These are phyloP conservation scores for Aeoliscus strigatus DNA, from an alignment of 2,797 vertebrate species.

Conservation along the genomic window DNA sequence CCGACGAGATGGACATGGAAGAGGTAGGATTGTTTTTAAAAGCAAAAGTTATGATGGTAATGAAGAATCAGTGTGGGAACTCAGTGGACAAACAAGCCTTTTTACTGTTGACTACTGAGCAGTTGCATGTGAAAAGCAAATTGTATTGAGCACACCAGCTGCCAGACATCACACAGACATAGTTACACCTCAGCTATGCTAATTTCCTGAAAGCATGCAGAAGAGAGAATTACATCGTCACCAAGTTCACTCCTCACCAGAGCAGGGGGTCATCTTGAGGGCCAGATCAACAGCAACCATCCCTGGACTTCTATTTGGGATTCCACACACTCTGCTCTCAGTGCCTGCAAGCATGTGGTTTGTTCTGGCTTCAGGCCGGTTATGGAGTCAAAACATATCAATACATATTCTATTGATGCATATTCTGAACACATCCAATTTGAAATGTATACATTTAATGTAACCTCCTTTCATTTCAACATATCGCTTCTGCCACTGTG, in stretches of 20 bases:
- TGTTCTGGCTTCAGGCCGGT: conserved; percentile 34
- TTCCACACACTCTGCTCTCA: conserved; percentile 55
- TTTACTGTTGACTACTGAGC: conserved; percentile 7
- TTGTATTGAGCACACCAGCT: conserved; percentile 21
- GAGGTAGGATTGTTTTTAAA: conserved; percentile 78
- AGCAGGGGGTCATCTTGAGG: conserved; percentile 63
- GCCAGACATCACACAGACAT: conserved; percentile 16
- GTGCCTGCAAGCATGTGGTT: conserved; percentile 1
- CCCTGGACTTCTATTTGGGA: conserved; percentile 56
- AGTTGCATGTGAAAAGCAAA: conserved; percentile 21
- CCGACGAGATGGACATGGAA: conserved; percentile 96
- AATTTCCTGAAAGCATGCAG: conserved; percentile 45
- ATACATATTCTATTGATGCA: no score
- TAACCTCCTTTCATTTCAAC: no score
- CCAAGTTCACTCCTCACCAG: conserved; percentile 43
- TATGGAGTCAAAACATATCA: conserved; percentile 21
- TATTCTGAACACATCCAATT: no score
- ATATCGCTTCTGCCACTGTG: no score
- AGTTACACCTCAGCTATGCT: conserved; percentile 39
- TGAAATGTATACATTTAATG: no score
- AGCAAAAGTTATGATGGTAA: no score
- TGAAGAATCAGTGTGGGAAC: no score
- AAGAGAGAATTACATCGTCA: conserved; percentile 50
- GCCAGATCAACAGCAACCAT: conserved; percentile 44
- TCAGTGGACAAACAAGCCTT: neutral